Evolutionary conservation across 2,888 invertebrate species (phyloP).

Genomic region (Meghimatium bilineatum): DNA sequence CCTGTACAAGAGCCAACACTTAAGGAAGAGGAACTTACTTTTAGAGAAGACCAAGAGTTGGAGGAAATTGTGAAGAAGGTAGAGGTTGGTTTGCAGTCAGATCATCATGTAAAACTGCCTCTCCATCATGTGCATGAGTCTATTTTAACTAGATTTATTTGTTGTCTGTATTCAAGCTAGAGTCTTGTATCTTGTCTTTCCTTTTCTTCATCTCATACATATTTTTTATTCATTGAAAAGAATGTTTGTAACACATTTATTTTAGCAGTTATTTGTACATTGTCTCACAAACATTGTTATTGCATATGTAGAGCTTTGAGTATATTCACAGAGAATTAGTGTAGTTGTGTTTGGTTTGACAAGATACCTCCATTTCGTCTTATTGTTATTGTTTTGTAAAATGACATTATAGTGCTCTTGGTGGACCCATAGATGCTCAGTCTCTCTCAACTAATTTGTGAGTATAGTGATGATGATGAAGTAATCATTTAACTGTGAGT

Average conservation of each 20-base stretch:
- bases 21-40: constrained; percentile 28
- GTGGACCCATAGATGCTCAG: too few relatives aligned
- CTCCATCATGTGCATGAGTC: not conserved
- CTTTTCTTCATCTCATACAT: not conserved
- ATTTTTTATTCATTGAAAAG: not conserved
- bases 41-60: constrained; percentile 22
- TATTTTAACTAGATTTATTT: not conserved
- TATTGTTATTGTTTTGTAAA: too few relatives aligned
- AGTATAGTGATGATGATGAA: too few relatives aligned
- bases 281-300: too few relatives aligned
- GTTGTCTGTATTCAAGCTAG: not conserved
- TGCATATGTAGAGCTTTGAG: too few relatives aligned
- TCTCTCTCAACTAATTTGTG: too few relatives aligned
- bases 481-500: too few relatives aligned
- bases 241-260: not conserved
- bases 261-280: too few relatives aligned
- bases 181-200: not conserved
- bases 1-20: constrained; percentile 2
- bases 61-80: constrained; percentile 46
- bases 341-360: too few relatives aligned
- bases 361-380: too few relatives aligned
- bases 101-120: constrained; percentile 26
- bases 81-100: constrained; percentile 29
- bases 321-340: too few relatives aligned
- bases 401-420: too few relatives aligned